A percentile compares a stretch with the other conserved stretches of the same genome.
Evolutionary conservation across 1,140 invertebrate species (phyloP).

Genomic region (Drosophila kanapiae): DNA sequence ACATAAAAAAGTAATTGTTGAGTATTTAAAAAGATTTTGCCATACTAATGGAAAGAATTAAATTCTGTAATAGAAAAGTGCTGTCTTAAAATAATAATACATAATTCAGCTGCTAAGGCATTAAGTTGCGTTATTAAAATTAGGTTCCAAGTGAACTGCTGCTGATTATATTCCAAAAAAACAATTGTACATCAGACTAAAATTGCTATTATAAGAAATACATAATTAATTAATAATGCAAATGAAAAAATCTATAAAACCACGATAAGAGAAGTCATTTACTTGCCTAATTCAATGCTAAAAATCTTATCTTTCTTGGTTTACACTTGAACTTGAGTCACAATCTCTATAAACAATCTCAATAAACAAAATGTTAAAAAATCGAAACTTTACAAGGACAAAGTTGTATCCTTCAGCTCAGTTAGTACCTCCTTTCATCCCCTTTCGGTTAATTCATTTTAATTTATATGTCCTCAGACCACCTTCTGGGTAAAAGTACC

Average conservation of each 20-base stretch:
- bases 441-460: constrained; percentile 49
- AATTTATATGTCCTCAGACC: constrained; percentile 53
- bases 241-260: no score
- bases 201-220: not conserved
- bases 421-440: not conserved
- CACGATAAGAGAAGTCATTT: constrained; percentile 43
- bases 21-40: not conserved
- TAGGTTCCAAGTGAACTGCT: not conserved
- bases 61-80: not conserved
- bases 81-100: not conserved
- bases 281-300: not conserved
- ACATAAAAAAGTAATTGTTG: not conserved
- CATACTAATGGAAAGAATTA: not conserved
- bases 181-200: not conserved
- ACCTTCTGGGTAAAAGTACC: constrained; percentile 33
- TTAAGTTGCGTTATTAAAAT: no score
- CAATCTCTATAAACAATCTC: no score
- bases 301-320: constrained; percentile 30
- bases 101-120: no score
- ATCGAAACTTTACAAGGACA: not conserved
- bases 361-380: no score
- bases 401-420: not conserved
- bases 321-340: constrained; percentile 41
- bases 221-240: not conserved
- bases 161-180: not conserved